phyloP scores from a whole-genome alignment of 2,888 invertebrate genomes.

The Schizotus pectinicornis region DNA sequence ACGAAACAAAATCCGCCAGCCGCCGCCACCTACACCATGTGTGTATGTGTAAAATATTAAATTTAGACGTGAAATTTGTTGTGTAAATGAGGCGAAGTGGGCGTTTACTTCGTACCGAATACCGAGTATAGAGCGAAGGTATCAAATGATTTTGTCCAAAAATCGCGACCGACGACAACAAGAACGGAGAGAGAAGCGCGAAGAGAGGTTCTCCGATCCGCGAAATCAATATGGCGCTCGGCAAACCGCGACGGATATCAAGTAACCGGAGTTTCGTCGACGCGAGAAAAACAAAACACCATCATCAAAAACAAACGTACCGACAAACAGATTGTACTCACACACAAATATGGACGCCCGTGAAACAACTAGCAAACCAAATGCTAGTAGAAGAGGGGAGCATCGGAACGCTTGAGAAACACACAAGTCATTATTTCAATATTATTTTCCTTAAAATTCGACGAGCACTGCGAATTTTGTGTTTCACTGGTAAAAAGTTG shows the following conservation, averaged over 20 bases:
- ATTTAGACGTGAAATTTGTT: constrained; percentile 1
- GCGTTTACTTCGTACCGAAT: background rate
- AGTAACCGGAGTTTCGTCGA: background rate
- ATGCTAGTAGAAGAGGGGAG: constrained; percentile 47
- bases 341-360: constrained; percentile 57
- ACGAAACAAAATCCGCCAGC: background rate
- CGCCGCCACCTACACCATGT: constrained; percentile 5
- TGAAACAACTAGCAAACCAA: constrained; percentile 49
- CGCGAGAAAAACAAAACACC: constrained; percentile 23
- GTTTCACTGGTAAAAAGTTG: constrained; percentile 44
- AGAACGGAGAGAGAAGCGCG: background rate
- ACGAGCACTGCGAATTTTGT: constrained; percentile 33
- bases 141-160: too few relatives aligned
- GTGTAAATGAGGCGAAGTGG: background rate
- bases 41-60: background rate
- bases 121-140: background rate
- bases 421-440: constrained; percentile 48
- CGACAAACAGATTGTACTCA: constrained; percentile 37
- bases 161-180: background rate
- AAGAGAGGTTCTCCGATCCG: background rate
- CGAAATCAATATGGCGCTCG: too few relatives aligned
- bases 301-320: constrained; percentile 6
- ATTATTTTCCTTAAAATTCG: background rate
- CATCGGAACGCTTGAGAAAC: constrained; percentile 49
- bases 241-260: too few relatives aligned